phyloP scores from a whole-genome alignment of 37 sponge, comb jelly and placozoan species.

The Aplysina aerophoba region DNA sequence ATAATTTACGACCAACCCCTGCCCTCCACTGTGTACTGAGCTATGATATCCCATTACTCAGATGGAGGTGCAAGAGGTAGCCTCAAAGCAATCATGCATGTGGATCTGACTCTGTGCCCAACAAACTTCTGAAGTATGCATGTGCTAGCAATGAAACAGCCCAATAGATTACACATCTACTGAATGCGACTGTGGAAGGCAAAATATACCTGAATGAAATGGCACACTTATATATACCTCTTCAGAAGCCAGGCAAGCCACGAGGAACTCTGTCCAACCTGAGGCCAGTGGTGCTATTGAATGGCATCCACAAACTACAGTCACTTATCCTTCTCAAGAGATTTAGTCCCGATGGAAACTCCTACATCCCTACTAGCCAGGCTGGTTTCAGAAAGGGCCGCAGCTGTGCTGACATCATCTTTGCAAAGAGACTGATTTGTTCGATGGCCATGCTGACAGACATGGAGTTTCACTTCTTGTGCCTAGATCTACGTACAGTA shows the following conservation, averaged over 20 bases:
- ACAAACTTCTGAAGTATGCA: conserved; percentile 3
- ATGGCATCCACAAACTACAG: too few species aligned
- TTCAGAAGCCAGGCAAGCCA: conserved; percentile 25
- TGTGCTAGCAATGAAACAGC: background rate
- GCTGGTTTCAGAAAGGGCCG: too few species aligned
- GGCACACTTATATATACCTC: conserved; percentile 29
- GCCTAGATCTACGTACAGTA: too few species aligned
- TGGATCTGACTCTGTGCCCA: conserved; percentile 19
- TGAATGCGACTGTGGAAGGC: background rate
- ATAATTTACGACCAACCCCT: background rate
- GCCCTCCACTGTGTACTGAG: background rate
- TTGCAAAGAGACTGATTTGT: too few species aligned
- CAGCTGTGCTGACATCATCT: too few species aligned
- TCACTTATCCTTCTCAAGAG: too few species aligned
- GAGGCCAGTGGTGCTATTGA: too few species aligned
- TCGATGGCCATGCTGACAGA: too few species aligned
- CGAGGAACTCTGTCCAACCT: conserved; percentile 20
- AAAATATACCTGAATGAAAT: background rate
- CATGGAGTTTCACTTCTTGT: too few species aligned
- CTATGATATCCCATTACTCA: background rate
- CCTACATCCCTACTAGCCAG: too few species aligned
- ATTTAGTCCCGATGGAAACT: too few species aligned
- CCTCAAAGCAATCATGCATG: background rate
- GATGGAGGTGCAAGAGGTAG: background rate
- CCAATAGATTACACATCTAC: too few species aligned